Evolutionary conservation across 2,888 invertebrate genomes (phyloP).

Genomic region (Julus scanicus): DNA sequence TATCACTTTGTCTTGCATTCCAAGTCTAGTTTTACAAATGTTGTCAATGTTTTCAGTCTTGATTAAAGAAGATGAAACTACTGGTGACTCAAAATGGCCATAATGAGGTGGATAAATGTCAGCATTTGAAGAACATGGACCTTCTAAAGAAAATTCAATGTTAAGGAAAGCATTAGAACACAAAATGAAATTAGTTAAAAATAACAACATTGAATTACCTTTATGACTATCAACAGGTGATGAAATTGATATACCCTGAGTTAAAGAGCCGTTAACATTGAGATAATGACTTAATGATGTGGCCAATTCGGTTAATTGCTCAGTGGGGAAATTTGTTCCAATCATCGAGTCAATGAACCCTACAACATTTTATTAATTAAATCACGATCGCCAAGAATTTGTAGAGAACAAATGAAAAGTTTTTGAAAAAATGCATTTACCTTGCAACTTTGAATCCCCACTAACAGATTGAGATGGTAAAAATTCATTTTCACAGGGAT

Average conservation of each 20-base stretch:
- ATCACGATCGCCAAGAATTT: not conserved
- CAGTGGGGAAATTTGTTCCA: slow-evolving; percentile 53
- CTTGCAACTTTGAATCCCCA: slow-evolving; percentile 47
- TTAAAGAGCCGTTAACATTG: slow-evolving; percentile 41
- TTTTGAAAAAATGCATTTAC: not conserved
- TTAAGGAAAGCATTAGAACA: not conserved
- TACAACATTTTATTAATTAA: slow-evolving; percentile 36
- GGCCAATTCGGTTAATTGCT: slow-evolving; percentile 55
- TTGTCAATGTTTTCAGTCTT: not conserved
- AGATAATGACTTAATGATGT: slow-evolving; percentile 56
- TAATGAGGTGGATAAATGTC: slow-evolving; percentile 28
- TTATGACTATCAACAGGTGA: slow-evolving; percentile 41
- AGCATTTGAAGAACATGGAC: not conserved
- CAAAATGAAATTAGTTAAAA: not conserved
- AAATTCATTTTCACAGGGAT: slow-evolving; percentile 12
- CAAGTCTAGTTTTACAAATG: not conserved
- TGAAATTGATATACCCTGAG: slow-evolving; percentile 52
- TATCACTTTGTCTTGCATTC: not conserved
- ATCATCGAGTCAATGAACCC: slow-evolving; percentile 55
- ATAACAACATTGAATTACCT: slow-evolving; percentile 8
- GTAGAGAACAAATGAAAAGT: not conserved
- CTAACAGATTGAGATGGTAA: not conserved
- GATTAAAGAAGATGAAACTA: not conserved
- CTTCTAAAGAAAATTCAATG: not conserved
- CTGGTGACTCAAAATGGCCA: slow-evolving; percentile 8